Base-by-base conservation (phyloP, 2,888 invertebrate genomes). In the Drosophila anceps region DNA sequence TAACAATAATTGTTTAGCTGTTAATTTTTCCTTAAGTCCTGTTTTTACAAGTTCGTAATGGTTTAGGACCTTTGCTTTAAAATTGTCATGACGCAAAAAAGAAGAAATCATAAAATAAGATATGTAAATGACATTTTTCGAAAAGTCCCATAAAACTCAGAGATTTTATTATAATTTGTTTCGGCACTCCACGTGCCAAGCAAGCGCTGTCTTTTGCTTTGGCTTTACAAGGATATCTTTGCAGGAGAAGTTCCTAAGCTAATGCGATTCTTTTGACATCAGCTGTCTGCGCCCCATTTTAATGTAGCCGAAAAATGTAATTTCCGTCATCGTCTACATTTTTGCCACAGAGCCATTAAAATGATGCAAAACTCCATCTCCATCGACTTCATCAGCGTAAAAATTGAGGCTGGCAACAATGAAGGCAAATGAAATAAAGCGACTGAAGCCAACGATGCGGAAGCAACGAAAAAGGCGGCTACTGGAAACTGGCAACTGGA, bases 271-370 rank as follows among this genome's bases (percentile, higher is more conserved):
- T 76, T 86, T 85, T 82, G 85, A 81, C 90, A 85, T 82, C 85
- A 90, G 84, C 82, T 90, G 86, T 65, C 73, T 63, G 75, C 62
- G 61, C 69, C 73, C 74, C 81, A 79, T 88, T 91, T 90, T 90
- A 80, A 91, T 91, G 90, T 76, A 77, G 80, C 85, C 85, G 75
- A 87, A 91, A 90, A 91, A 89, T 83, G 84, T 84, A 91, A 91
- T 91, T 91, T 91, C 89, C 84, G 79, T 66, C 66, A 72, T 63
- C 51, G 75, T 65, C 59, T 68, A 76, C 76, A 65, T 79, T 86
- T 80, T 82, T 77, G 76, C 79, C 67, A 61, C 66, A 72, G 68
- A 37, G 54, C 71, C 74, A 75, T 83, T 71, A 90, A 86, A 87
- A 59, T 64, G 73, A 78, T 89, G 83, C 83, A 79, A 80, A 88